Evolutionary conservation across 2,888 invertebrate genomes (phyloP).

Genomic region (Cosmorhoe ocellata): DNA sequence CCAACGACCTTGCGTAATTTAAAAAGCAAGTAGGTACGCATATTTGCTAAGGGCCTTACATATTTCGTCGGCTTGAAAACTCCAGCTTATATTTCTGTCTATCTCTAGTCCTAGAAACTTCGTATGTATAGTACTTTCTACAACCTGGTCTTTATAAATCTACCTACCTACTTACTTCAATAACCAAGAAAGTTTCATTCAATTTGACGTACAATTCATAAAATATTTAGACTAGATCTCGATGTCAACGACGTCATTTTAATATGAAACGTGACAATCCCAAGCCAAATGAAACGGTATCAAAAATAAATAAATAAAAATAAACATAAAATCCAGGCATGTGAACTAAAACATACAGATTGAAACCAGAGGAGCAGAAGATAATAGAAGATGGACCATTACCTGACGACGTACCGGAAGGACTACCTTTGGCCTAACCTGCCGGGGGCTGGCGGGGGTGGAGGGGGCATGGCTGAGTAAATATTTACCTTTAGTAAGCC

Average conservation of each 20-base stretch:
- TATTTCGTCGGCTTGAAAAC: too few relatives aligned
- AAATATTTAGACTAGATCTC: constrained; percentile 1
- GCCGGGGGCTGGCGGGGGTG: constrained; percentile 45
- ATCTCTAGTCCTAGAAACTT: too few relatives aligned
- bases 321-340: constrained; percentile 28
- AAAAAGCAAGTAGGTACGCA: too few relatives aligned
- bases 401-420: constrained; percentile 83
- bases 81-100: too few relatives aligned
- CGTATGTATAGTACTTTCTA: too few relatives aligned
- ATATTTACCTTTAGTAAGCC: neutral
- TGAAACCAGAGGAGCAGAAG: constrained; percentile 35
- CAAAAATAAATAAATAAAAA: constrained; percentile 4
- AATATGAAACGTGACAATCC: constrained; percentile 8
- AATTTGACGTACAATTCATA: neutral
- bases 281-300: constrained; percentile 7
- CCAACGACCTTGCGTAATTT: too few relatives aligned
- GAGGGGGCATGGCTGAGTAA: constrained; percentile 26
- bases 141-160: too few relatives aligned
- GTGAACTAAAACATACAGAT: constrained; percentile 22
- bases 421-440: constrained; percentile 85
- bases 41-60: too few relatives aligned
- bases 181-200: neutral
- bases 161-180: too few relatives aligned
- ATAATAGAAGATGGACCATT: constrained; percentile 78
- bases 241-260: constrained; percentile 6